phyloP scores from a whole-genome alignment of 2,797 vertebrate species.

The Coluber constrictor region DNA sequence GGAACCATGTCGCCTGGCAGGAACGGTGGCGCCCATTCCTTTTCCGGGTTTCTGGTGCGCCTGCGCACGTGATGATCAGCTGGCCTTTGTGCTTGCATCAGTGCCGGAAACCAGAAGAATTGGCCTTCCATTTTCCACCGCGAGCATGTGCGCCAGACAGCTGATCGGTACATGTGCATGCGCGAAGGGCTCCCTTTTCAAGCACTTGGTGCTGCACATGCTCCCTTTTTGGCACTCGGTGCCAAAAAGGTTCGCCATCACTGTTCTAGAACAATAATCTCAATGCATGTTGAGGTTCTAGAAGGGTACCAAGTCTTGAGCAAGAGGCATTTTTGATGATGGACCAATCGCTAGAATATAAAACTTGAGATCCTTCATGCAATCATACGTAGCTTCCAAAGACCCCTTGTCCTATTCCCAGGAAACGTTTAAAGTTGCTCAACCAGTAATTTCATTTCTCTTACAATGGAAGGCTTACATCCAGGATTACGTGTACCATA shows the following conservation, averaged over 20 bases:
- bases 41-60: too few species aligned
- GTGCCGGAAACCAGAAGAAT: too few species aligned
- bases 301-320: not conserved
- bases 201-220: fast-evolving
- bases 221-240: too few species aligned
- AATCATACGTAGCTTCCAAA: not conserved
- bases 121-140: too few species aligned
- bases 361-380: not conserved
- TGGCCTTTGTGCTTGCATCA: too few species aligned
- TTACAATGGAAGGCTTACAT: not conserved
- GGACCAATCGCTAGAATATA: not conserved
- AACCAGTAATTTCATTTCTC: not conserved
- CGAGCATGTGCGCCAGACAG: fast-evolving
- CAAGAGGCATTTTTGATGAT: not conserved
- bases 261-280: not conserved
- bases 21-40: too few species aligned
- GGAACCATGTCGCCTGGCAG: too few species aligned
- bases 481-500: not conserved
- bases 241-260: too few species aligned
- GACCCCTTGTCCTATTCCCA: not conserved
- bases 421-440: not conserved
- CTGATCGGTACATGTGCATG: too few species aligned
- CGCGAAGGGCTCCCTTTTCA: too few species aligned
- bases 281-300: not conserved
- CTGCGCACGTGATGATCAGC: too few species aligned